Conservation (phyloP, 2,797 vertebrate species). For the Simalia tracyae region DNA sequence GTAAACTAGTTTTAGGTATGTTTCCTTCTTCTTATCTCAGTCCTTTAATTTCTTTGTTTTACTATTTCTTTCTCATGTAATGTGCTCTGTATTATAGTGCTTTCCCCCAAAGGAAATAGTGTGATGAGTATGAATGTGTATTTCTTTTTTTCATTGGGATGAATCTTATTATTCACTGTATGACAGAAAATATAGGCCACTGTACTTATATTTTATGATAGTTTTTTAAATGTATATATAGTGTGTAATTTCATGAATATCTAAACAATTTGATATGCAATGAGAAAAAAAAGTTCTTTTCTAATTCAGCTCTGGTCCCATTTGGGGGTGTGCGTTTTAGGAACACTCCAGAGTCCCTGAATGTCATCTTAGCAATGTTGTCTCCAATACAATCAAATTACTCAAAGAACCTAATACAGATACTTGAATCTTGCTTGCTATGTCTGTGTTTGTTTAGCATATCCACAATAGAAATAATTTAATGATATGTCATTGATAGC, state of each 20-base stretch:
- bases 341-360: background rate
- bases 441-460: conserved; percentile 9
- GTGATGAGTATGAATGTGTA: background rate
- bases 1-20: background rate
- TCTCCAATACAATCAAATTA: conserved; percentile 15
- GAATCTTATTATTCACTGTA: background rate
- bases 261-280: conserved; percentile 63
- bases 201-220: background rate
- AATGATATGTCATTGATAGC: conserved; percentile 20
- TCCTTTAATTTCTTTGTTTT: background rate
- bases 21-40: background rate
- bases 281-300: background rate
- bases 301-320: background rate
- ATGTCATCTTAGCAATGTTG: background rate
- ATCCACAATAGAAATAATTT: conserved; percentile 1
- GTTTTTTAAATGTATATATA: conserved; percentile 2
- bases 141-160: background rate
- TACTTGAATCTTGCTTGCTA: conserved; percentile 7
- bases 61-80: background rate
- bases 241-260: conserved; percentile 30
- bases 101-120: background rate
- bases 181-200: background rate
- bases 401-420: background rate
- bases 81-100: background rate
- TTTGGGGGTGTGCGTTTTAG: background rate